Evolutionary conservation across 2,797 vertebrate genomes (phyloP).

Genomic region (Natrix natrix): DNA sequence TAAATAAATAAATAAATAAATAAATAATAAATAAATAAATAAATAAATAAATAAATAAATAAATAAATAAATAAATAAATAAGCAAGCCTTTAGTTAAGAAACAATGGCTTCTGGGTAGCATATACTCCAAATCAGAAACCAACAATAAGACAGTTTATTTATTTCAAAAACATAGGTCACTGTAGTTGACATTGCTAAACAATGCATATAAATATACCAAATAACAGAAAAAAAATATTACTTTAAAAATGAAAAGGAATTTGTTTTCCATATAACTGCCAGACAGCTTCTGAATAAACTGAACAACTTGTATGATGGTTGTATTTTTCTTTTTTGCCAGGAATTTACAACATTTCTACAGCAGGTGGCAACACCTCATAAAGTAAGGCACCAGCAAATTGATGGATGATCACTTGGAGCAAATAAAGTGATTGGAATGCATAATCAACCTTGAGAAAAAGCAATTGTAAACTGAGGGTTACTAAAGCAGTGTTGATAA

Average conservation of each 20-base stretch:
- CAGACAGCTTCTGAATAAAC: constrained; percentile 37
- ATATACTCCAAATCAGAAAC: background rate
- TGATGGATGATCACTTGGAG: background rate
- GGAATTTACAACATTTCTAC: constrained; percentile 38
- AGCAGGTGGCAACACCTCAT: constrained; percentile 56
- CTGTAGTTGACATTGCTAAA: background rate
- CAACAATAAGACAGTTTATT: background rate
- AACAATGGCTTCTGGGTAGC: background rate
- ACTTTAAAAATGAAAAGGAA: background rate
- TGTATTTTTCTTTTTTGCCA: background rate
- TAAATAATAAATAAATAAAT: too few species aligned
- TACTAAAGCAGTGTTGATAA: background rate
- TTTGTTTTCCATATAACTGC: background rate
- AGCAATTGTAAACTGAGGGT: constrained; percentile 9
- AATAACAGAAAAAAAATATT: background rate
- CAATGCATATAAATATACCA: background rate
- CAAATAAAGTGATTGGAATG: background rate
- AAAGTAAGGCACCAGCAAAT: background rate
- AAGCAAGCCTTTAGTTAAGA: background rate
- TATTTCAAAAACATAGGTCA: background rate
- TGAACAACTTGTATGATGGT: background rate
- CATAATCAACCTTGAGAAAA: background rate
- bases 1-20: too few species aligned
- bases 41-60: too few species aligned
- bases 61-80: too few species aligned